Percentiles rank a stretch among this genome's conserved stretches.
These are phyloP conservation scores for Ptychoptera albimana DNA, from an alignment of 2,888 invertebrate species.

Conservation along the genomic window DNA sequence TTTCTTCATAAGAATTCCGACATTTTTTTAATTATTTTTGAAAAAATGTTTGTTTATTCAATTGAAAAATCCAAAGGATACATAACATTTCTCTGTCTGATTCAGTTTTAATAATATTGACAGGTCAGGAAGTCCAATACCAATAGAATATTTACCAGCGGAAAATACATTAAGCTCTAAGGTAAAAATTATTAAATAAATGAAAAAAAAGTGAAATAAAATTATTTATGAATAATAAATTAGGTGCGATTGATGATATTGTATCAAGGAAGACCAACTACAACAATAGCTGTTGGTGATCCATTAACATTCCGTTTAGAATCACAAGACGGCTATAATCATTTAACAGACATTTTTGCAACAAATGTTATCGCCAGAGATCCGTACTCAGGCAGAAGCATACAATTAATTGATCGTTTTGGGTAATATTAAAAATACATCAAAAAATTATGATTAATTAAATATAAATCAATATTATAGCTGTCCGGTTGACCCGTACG, in stretches of 20 bases:
- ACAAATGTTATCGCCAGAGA: constrained; percentile 85
- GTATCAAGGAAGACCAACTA: constrained; percentile 81
- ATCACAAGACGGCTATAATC: constrained; percentile 77
- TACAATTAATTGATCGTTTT: constrained; percentile 75
- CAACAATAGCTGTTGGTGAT: constrained; percentile 86
- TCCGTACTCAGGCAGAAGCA: constrained; percentile 80
- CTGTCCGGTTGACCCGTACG: constrained; percentile 81
- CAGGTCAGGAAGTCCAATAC: constrained; percentile 82
- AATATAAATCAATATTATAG: constrained; percentile 29
- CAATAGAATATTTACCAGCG: constrained; percentile 81
- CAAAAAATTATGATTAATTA: no score
- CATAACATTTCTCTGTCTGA: constrained; percentile 1
- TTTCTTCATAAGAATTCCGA: not conserved
- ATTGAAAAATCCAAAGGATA: constrained; percentile 7
- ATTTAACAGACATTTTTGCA: constrained; percentile 79
- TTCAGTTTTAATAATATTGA: constrained; percentile 35
- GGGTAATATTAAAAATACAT: constrained; percentile 41
- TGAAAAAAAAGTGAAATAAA: not conserved
- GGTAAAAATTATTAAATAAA: constrained; percentile 40
- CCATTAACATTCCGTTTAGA: constrained; percentile 78
- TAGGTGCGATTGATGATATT: constrained; percentile 59
- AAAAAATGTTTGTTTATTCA: not conserved
- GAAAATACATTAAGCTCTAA: constrained; percentile 82
- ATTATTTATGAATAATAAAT: constrained; percentile 22
- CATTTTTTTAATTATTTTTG: not conserved